Percentiles rank a stretch among this genome's conserved stretches.
Evolutionary conservation across 2,797 vertebrate species (phyloP).

Genomic region (Parauchenoglanis ngamensis): DNA sequence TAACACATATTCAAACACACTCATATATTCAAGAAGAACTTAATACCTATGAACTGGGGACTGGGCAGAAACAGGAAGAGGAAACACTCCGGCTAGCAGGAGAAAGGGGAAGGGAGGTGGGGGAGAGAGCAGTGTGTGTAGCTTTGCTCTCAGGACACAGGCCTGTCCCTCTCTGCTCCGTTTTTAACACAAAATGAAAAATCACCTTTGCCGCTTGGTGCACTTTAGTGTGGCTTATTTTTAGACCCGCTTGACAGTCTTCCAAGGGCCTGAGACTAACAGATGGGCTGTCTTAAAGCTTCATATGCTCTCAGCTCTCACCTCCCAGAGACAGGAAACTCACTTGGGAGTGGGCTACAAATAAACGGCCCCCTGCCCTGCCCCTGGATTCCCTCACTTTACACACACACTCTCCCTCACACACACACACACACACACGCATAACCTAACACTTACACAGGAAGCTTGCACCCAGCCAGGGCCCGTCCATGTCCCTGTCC

Average conservation of each 20-base stretch:
- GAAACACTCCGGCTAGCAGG: conserved; percentile 56
- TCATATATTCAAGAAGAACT: conserved; percentile 2
- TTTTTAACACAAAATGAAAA: conserved; percentile 83
- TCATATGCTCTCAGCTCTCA: conserved; percentile 93
- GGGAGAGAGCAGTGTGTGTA: conserved; percentile 27
- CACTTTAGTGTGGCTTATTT: conserved; percentile 89
- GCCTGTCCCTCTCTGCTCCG: conserved; percentile 60
- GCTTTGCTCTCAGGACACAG: conserved; percentile 53
- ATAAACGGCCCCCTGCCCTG: conserved; percentile 71
- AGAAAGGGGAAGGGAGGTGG: conserved; percentile 3
- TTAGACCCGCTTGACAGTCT: conserved; percentile 90
- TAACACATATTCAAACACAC: conserved; percentile 15
- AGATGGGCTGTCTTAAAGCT: conserved; percentile 97
- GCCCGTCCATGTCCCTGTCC: conserved; percentile 43
- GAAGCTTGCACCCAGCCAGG: conserved; percentile 43
- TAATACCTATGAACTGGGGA: conserved; percentile 9
- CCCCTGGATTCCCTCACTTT: conserved; percentile 54
- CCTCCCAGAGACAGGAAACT: conserved; percentile 92
- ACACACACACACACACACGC: conserved; percentile 37
- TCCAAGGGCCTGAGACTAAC: conserved; percentile 93
- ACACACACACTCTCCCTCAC: background rate
- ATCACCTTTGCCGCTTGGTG: conserved; percentile 87
- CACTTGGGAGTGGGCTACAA: conserved; percentile 88
- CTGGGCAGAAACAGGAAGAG: conserved; percentile 60
- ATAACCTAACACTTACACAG: conserved; percentile 29